Percentiles rank a stretch among this genome's conserved stretches.
Evolutionary conservation across 2,888 invertebrate genomes (phyloP).

Genomic region (Netelia fuscicornis): DNA sequence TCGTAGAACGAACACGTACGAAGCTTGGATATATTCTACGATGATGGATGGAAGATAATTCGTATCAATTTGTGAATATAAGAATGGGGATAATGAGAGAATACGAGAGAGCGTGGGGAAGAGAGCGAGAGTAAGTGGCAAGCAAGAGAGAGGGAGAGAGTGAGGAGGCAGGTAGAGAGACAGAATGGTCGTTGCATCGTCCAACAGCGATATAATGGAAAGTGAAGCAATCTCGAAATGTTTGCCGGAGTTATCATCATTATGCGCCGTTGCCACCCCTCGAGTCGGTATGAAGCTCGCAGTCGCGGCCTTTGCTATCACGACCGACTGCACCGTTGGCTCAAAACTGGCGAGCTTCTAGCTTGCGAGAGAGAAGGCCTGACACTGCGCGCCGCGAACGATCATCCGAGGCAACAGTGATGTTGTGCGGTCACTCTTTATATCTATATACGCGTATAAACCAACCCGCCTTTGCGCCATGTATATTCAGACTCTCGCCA

Average conservation of each 20-base stretch:
- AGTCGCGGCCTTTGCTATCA: conserved; percentile 59
- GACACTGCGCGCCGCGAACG: conserved; percentile 28
- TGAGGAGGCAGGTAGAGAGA: neutral
- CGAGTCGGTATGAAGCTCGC: conserved; percentile 68
- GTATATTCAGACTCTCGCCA: conserved; percentile 11
- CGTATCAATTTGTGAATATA: too few species aligned
- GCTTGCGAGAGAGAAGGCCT: too few species aligned
- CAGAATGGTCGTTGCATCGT: conserved; percentile 19
- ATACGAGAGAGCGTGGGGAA: too few species aligned
- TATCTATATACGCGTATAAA: neutral
- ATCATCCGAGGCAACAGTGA: neutral
- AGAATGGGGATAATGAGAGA: too few species aligned
- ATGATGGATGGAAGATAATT: too few species aligned
- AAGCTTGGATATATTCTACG: too few species aligned
- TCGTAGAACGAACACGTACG: too few species aligned
- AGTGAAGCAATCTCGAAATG: conserved; percentile 77
- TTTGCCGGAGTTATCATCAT: conserved; percentile 78
- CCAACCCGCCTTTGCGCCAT: neutral
- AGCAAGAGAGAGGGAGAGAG: conserved; percentile 11
- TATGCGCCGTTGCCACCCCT: conserved; percentile 51
- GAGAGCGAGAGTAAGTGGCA: neutral
- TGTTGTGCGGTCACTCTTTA: neutral
- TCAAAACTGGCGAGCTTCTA: conserved; percentile 18
- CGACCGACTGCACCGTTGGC: conserved; percentile 15
- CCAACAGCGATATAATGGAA: conserved; percentile 76